Conservation (phyloP, 2,113 vertebrate species). For the Lipophrys pholis region DNA sequence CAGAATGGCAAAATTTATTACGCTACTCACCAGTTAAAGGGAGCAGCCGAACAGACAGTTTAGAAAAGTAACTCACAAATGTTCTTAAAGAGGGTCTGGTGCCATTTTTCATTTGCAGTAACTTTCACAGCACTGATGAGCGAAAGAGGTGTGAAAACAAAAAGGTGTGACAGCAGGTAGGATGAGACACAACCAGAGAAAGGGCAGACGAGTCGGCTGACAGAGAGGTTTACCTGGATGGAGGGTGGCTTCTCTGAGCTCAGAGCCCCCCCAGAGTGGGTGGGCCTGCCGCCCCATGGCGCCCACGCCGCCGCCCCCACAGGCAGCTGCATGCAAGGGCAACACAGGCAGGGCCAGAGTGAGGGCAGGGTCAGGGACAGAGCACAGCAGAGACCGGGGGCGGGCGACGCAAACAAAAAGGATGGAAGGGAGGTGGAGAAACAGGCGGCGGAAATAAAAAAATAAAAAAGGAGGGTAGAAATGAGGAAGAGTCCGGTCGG, state of each 20-base stretch:
- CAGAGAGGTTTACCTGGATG: slow-evolving; percentile 71
- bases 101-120: too few relatives aligned
- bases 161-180: slow-evolving; percentile 11
- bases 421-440: slow-evolving; percentile 17
- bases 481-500: slow-evolving; percentile 18
- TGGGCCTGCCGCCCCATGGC: slow-evolving; percentile 46
- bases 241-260: slow-evolving; percentile 71
- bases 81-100: too few relatives aligned
- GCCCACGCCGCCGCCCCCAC: slow-evolving; percentile 57
- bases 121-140: too few relatives aligned
- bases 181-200: slow-evolving; percentile 31
- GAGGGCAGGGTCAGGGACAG: slow-evolving; percentile 70
- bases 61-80: too few relatives aligned
- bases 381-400: slow-evolving; percentile 67
- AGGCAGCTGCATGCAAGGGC: slow-evolving; percentile 75
- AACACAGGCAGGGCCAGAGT: slow-evolving; percentile 74
- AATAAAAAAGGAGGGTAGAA: slow-evolving; percentile 16
- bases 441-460: too few relatives aligned
- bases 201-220: too few relatives aligned
- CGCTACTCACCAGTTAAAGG: too few relatives aligned
- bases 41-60: too few relatives aligned
- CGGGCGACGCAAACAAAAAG: slow-evolving; percentile 32
- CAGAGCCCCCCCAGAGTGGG: slow-evolving; percentile 66
- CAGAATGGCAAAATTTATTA: too few relatives aligned
- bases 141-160: too few relatives aligned